These are phyloP conservation scores for Dasypogon diadema DNA, from an alignment of 2,888 invertebrate species.

Conservation along the genomic window DNA sequence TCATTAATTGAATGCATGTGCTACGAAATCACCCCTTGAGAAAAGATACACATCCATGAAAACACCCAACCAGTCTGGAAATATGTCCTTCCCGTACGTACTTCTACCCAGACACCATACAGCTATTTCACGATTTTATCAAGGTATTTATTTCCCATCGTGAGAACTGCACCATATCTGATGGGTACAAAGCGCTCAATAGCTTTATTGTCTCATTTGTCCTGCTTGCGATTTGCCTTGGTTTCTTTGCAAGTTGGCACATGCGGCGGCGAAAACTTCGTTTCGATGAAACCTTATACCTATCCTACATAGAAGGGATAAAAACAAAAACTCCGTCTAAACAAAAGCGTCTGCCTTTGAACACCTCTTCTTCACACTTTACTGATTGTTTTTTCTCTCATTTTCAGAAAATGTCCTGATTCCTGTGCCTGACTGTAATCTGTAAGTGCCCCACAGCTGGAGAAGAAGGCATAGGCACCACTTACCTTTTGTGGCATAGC, in stretches of 20 bases:
- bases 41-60: not conserved
- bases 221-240: constrained; percentile 15
- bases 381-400: constrained; percentile 28
- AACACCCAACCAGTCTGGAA: not conserved
- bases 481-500: constrained; percentile 13
- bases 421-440: constrained; percentile 23
- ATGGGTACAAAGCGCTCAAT: constrained; percentile 27
- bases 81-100: not conserved
- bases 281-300: not conserved
- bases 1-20: constrained; percentile 40
- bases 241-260: not conserved
- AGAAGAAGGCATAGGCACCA: constrained; percentile 7
- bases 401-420: constrained; percentile 21
- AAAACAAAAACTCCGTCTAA: constrained; percentile 2
- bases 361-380: constrained; percentile 50
- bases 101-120: not conserved
- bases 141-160: not conserved
- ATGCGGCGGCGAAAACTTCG: not conserved
- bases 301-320: not conserved
- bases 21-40: constrained; percentile 20
- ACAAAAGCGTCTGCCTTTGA: constrained; percentile 51
- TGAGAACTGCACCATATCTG: constrained; percentile 25
- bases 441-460: not conserved
- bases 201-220: constrained; percentile 45
- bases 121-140: not conserved